Base-by-base conservation (phyloP, 2,888 invertebrate genomes). In the Microplitis deprimator region DNA sequence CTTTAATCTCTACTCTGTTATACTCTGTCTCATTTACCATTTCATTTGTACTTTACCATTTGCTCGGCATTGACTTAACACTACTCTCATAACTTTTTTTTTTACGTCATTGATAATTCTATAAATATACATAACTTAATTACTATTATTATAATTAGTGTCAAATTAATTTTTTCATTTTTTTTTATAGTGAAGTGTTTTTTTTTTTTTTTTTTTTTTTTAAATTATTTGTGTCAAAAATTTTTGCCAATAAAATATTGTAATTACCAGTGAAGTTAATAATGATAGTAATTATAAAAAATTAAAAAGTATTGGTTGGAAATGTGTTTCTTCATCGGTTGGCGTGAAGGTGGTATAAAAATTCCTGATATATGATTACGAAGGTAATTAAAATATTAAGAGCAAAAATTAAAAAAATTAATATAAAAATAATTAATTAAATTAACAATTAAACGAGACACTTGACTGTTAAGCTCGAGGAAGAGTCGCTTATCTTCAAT, bases 341-440 rank as follows among this genome's bases (percentile, higher is more conserved):
- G 88, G 86, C 83, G 88, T 77, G 87, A 87, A 81, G 87, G 87
- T 78, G 86, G 87, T 83, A 87, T 88, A 84, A 88, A 88, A 85
- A 87, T 88, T 85, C 87, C 86, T 79, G 84, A 86, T 85, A 88
- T 88, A 82, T 88, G 86, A 85, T 79, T 75, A 65, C 73, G 76
- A 77, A 68, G 65, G 64, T 29, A 39, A 50, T 50, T 10, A 3
- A 29, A 29, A 29, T 29, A 29, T 29, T 29, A 29, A 4, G 0
- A 3, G 29, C 16, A 20, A 39, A 65, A 64, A 67, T 73, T 68
- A 72, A 17, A 59, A 68, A 69, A 62, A 41, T 68, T 10, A 70
- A 73, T 64, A 74, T 65, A 69, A 59, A 67, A 71, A 39, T 73
- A 73, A 74, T 20, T 1, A 20, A 20, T 20, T 20, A 20, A 20